These are phyloP conservation scores for Dryoscopus gambensis DNA, from an alignment of 2,113 vertebrate genomes.

Conservation along the genomic window DNA sequence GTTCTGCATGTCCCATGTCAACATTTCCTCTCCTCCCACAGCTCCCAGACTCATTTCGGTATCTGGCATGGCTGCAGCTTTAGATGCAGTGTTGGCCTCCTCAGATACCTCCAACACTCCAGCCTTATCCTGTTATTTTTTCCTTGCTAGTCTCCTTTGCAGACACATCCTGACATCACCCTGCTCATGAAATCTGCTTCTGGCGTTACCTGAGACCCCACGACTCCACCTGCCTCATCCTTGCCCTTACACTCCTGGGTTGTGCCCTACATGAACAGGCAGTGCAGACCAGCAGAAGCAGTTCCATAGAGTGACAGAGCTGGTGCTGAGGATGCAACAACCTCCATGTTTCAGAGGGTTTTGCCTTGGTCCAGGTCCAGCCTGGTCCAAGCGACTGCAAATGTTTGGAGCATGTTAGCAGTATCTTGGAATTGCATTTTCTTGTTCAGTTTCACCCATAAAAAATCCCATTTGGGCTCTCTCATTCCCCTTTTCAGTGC, in stretches of 20 bases:
- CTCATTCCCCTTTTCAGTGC: neutral
- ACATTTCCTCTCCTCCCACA: neutral
- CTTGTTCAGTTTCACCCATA: neutral
- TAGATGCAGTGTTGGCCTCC: neutral
- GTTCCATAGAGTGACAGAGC: neutral
- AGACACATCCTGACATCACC: accelerated
- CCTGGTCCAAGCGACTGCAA: neutral
- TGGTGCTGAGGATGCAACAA: neutral
- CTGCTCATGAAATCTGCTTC: neutral
- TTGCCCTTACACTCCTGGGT: neutral
- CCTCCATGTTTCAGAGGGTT: neutral
- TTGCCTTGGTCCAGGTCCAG: neutral
- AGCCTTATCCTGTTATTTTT: neutral
- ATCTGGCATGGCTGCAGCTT: neutral
- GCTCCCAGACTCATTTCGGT: neutral
- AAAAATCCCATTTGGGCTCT: neutral
- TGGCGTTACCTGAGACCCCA: neutral
- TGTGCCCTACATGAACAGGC: neutral
- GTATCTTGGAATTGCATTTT: neutral
- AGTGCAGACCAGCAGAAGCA: neutral
- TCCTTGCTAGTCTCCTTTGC: neutral
- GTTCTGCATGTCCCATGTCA: neutral
- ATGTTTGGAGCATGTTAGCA: neutral
- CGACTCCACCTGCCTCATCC: neutral
- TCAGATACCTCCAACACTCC: neutral